Percentiles rank a stretch among this genome's conserved stretches.
These are phyloP conservation scores for Psammodynastes pulverulentus DNA, from an alignment of 2,113 vertebrate genomes.

Conservation along the genomic window DNA sequence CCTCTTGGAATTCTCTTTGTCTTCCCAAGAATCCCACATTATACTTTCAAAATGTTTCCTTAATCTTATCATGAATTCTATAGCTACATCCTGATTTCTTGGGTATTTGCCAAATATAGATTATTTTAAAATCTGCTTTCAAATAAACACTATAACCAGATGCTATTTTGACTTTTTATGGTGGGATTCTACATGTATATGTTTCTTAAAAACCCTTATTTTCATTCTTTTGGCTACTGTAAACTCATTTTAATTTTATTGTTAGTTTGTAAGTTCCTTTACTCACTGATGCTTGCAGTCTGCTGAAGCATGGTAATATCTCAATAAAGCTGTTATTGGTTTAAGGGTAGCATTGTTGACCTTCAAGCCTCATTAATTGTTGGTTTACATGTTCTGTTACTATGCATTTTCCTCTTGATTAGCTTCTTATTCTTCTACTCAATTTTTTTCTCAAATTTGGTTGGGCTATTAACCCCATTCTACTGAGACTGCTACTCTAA, in stretches of 20 bases:
- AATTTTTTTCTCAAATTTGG: background rate
- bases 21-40: slow-evolving; percentile 1
- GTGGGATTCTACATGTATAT: slow-evolving; percentile 9
- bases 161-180: background rate
- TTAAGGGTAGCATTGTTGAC: slow-evolving; percentile 14
- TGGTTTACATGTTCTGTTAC: slow-evolving; percentile 6
- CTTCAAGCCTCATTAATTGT: background rate
- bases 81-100: background rate
- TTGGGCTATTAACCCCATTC: background rate
- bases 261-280: slow-evolving; percentile 16
- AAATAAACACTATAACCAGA: slow-evolving; percentile 3
- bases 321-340: slow-evolving; percentile 17
- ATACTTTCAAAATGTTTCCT: slow-evolving; percentile 1
- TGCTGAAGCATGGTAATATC: background rate
- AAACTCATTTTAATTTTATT: slow-evolving; percentile 25
- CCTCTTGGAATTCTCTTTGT: background rate
- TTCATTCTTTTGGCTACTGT: slow-evolving; percentile 11
- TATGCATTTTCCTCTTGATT: background rate
- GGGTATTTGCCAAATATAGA: slow-evolving; percentile 6
- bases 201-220: slow-evolving; percentile 36
- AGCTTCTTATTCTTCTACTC: background rate
- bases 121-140: background rate
- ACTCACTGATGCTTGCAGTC: slow-evolving; percentile 14
- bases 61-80: slow-evolving; percentile 8
- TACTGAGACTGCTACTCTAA: slow-evolving; percentile 3